Base-by-base conservation (phyloP, 2,888 invertebrate species). In the Melieria picta region DNA sequence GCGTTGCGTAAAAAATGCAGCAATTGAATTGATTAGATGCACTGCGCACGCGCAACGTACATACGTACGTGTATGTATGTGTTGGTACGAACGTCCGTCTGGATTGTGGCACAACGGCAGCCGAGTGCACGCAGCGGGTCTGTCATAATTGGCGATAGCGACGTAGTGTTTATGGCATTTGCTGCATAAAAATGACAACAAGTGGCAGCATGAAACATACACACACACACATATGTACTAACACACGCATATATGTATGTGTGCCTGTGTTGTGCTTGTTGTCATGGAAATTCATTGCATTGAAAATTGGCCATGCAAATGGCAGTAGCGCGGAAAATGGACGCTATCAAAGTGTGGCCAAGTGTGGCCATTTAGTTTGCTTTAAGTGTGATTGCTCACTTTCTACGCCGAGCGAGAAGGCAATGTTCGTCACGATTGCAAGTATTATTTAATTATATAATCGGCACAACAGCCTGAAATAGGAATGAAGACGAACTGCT, bases 91-190 rank as follows among this genome's bases (percentile, higher is more conserved):
- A 5, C 9, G 13, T 52, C 13, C 4, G 11, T 52, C 4, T 6
- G 52, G n/a, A n/a, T 7, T 52, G 30, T 30, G 30, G 30, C 30
- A 30, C 30, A 30, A 30, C 30, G 3, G 30, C 30, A 30, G 30
- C 30, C 30, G 30, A 30, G 30, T 30, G 30, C 30, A 30, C 30
- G 30, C 30, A 30, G 30, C 30, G 30, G 30, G 2, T 30, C 58
- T 66, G 66, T 57, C 66, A 66, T 66, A 66, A 66, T 66, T 66
- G 57, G 57, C 47, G 66, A 66, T 66, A 57, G 58, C 13, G 47
- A 42, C 42, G 66, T 42, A 57, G 42, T 58, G 57, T 66, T 57
- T 66, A 66, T 66, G 66, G 58, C 66, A 58, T 42, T 16, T 58
- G 10, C 56, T 48, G 6, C 42, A 48, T 47, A 58, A 58, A 66